Conservation (phyloP, 2,113 vertebrate species). For the Pycnonotus jocosus region DNA sequence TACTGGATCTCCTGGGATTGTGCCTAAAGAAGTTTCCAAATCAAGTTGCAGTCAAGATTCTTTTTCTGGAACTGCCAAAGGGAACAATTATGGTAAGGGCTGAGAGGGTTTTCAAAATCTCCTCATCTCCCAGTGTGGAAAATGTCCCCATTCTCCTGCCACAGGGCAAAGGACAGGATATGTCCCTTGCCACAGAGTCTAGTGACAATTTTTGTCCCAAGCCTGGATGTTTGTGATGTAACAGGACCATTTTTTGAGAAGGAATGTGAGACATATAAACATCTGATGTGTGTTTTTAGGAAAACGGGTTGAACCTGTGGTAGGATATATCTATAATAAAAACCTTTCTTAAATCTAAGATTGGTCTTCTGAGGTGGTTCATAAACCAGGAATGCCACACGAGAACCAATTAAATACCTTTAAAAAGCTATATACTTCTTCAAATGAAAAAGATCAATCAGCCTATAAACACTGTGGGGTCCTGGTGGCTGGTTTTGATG, state of each 20-base stretch:
- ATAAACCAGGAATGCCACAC: background rate
- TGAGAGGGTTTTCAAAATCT: background rate
- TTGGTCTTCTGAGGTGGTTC: background rate
- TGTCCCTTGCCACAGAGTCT: background rate
- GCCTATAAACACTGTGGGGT: background rate
- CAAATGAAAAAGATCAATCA: background rate
- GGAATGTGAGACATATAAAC: background rate
- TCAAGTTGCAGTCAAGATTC: background rate
- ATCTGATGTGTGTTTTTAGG: background rate
- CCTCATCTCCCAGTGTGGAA: background rate
- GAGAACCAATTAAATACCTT: background rate
- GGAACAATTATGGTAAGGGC: background rate
- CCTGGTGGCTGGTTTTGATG: background rate
- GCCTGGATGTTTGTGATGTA: background rate
- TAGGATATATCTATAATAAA: background rate
- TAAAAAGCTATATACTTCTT: background rate
- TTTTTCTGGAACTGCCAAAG: background rate
- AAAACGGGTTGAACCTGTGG: background rate
- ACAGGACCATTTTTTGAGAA: background rate
- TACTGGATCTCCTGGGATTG: background rate
- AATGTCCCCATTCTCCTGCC: background rate
- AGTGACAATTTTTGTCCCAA: background rate
- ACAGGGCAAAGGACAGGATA: background rate
- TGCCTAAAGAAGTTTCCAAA: background rate
- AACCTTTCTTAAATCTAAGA: background rate